A percentile compares a stretch with the other conserved stretches of the same genome.
These are phyloP conservation scores for Caenorhabditis afra DNA, from an alignment of 2,888 invertebrate species.

Conservation along the genomic window DNA sequence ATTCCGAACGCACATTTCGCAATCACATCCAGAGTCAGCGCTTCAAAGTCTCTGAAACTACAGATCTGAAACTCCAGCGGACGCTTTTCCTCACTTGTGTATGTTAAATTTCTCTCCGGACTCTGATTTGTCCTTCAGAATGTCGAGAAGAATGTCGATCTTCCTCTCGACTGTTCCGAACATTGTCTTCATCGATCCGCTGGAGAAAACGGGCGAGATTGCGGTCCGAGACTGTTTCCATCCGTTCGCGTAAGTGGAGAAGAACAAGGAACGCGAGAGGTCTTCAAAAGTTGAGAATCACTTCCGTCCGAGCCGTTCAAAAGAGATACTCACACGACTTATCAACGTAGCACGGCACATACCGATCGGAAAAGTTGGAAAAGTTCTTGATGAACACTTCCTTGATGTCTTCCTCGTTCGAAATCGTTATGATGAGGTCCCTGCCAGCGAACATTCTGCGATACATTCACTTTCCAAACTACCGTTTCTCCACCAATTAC, in stretches of 20 bases:
- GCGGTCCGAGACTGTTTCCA: constrained; percentile 27
- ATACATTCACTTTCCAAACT: too few species aligned
- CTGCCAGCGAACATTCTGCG: constrained; percentile 62
- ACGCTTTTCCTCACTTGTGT: constrained; percentile 60
- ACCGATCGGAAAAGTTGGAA: constrained; percentile 70
- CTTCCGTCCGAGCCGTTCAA: neutral
- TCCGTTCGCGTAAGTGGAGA: constrained; percentile 12
- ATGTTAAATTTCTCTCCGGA: constrained; percentile 59
- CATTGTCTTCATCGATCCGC: constrained; percentile 57
- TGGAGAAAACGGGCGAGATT: constrained; percentile 20
- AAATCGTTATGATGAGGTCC: constrained; percentile 57
- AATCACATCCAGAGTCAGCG: constrained; percentile 73
- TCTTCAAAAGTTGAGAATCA: constrained; percentile 5
- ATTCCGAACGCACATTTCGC: constrained; percentile 71
- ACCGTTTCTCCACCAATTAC: too few species aligned
- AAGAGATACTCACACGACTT: constrained; percentile 11
- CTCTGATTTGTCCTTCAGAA: constrained; percentile 55
- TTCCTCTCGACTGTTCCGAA: constrained; percentile 45
- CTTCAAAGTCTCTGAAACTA: constrained; percentile 71
- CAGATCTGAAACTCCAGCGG: neutral
- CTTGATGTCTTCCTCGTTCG: constrained; percentile 65
- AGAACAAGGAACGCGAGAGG: constrained; percentile 5
- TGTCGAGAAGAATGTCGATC: constrained; percentile 50
- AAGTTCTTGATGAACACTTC: constrained; percentile 74
- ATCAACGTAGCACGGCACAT: constrained; percentile 46